Evolutionary conservation across 1,140 invertebrate species (phyloP).

Genomic region (Bactericera cockerelli): DNA sequence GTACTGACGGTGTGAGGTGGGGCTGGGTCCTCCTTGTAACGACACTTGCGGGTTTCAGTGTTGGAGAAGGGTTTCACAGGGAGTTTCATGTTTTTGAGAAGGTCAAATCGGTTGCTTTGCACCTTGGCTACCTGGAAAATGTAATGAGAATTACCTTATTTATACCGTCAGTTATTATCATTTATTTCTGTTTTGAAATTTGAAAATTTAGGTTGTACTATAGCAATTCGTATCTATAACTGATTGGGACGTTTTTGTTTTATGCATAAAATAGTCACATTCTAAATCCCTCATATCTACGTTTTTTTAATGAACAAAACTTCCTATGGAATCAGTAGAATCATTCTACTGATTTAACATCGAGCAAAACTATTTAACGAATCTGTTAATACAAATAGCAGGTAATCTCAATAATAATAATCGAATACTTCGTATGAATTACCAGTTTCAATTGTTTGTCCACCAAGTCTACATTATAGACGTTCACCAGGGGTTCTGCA

Average conservation of each 20-base stretch:
- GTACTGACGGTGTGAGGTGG: too few relatives aligned
- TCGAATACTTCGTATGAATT: too few relatives aligned
- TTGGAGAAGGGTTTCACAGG: not conserved
- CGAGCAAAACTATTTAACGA: too few relatives aligned
- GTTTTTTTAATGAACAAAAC: not conserved
- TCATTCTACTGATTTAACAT: too few relatives aligned
- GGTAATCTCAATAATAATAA: too few relatives aligned
- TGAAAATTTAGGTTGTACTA: not conserved
- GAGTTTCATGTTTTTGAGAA: conserved; percentile 2
- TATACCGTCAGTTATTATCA: not conserved
- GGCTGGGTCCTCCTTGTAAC: too few relatives aligned
- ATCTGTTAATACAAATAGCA: too few relatives aligned
- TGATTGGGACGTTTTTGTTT: not conserved
- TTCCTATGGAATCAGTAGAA: not conserved
- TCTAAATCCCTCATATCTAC: not conserved
- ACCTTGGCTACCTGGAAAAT: not conserved
- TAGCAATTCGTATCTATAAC: not conserved
- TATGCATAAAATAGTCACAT: not conserved
- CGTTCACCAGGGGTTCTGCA: not conserved
- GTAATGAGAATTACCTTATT: not conserved
- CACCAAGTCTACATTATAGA: not conserved
- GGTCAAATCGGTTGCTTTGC: not conserved
- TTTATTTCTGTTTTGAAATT: not conserved
- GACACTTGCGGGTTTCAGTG: too few relatives aligned
- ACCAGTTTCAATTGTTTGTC: conserved; percentile 2